Conservation (phyloP, 2,888 invertebrate genomes). For the Caenorhabditis sp. region DNA sequence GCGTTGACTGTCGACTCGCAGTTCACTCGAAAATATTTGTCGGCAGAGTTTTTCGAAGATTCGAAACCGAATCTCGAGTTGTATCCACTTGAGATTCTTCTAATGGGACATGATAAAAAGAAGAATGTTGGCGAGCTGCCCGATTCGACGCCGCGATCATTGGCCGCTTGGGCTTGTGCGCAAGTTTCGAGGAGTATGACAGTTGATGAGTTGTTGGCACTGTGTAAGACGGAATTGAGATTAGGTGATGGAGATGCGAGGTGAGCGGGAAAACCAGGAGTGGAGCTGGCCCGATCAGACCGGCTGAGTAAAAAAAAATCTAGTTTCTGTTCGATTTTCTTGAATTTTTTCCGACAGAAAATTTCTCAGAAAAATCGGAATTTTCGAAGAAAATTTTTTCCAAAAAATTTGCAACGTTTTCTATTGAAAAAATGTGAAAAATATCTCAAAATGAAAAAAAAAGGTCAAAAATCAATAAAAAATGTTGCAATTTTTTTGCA, state of each 20-base stretch:
- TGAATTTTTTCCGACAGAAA: not conserved
- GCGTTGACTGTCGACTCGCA: constrained; percentile 40
- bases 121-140: constrained; percentile 29
- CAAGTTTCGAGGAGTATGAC: constrained; percentile 51
- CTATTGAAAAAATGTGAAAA: no score
- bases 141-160: constrained; percentile 18
- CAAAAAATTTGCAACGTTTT: no score
- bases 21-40: constrained; percentile 38
- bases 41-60: constrained; percentile 43
- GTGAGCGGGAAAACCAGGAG: not conserved
- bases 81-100: constrained; percentile 46
- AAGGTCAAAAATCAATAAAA: no score
- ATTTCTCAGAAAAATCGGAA: no score
- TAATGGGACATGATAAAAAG: constrained; percentile 48
- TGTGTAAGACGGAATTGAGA: constrained; percentile 44
- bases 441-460: no score
- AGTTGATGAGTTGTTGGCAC: constrained; percentile 38
- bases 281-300: no score
- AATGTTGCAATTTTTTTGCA: no score
- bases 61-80: constrained; percentile 38
- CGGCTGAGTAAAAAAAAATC: no score
- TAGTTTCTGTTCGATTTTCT: no score
- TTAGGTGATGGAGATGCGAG: constrained; percentile 44
- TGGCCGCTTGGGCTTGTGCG: constrained; percentile 54
- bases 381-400: no score